phyloP scores from a whole-genome alignment of 2,888 invertebrate genomes.

The Quadriops clusia region DNA sequence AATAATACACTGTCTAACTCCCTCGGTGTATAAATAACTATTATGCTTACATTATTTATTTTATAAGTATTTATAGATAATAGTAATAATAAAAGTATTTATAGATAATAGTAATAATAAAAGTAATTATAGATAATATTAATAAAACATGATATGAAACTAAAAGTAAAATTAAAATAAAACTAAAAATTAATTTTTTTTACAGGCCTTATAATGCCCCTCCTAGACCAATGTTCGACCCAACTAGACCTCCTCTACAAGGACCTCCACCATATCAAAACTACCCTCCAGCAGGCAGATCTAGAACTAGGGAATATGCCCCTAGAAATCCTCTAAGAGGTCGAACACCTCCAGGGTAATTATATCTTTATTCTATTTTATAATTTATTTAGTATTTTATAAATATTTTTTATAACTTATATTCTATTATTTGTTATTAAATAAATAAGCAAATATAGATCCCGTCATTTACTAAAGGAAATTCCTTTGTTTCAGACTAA shows the following conservation, averaged over 20 bases:
- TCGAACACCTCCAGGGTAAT: slow-evolving; percentile 39
- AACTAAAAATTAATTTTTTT: no score
- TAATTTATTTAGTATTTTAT: slow-evolving; percentile 1
- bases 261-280: slow-evolving; percentile 29
- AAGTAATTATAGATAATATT: no score
- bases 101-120: no score
- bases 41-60: no score
- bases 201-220: slow-evolving; percentile 27
- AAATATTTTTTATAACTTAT: not conserved
- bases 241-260: slow-evolving; percentile 28
- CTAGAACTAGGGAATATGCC: slow-evolving; percentile 20
- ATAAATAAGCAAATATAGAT: slow-evolving; percentile 1
- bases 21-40: no score
- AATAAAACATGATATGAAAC: no score
- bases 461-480: no score
- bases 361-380: slow-evolving; percentile 9
- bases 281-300: slow-evolving; percentile 23
- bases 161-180: no score
- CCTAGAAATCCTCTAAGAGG: slow-evolving; percentile 32
- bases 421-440: slow-evolving; percentile 1
- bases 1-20: no score
- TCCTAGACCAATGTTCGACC: slow-evolving; percentile 31
- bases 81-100: no score
- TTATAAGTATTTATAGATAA: no score
- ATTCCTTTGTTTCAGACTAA: slow-evolving; percentile 44